phyloP scores from a whole-genome alignment of 2,888 invertebrate species.

The Macaria notata region DNA sequence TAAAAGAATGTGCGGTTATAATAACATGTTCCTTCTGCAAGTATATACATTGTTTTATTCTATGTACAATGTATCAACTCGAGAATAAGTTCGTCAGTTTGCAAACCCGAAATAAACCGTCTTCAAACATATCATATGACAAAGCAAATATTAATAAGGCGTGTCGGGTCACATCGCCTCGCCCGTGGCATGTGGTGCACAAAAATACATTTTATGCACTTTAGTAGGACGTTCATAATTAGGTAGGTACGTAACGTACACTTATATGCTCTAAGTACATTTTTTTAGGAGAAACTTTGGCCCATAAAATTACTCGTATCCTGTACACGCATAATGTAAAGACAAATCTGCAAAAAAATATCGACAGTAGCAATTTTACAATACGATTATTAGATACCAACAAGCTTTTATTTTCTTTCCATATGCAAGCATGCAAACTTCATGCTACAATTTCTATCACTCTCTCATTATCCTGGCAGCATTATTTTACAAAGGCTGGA shows the following conservation, averaged over 20 bases:
- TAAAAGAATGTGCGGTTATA: no score
- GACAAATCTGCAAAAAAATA: no score
- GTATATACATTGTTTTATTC: not conserved
- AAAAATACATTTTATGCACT: slow-evolving; percentile 16
- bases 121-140: slow-evolving; percentile 20
- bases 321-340: no score
- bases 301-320: no score
- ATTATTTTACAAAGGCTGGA: slow-evolving; percentile 54
- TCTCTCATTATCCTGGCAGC: slow-evolving; percentile 34
- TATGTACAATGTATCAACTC: not conserved
- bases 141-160: slow-evolving; percentile 27
- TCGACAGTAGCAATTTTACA: no score
- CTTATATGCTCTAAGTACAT: no score
- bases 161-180: not conserved
- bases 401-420: no score
- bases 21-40: no score
- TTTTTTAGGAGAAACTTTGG: no score
- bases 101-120: slow-evolving; percentile 18
- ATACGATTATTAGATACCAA: no score
- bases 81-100: slow-evolving; percentile 2
- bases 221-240: no score
- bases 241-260: no score
- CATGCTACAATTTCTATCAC: not conserved
- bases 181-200: slow-evolving; percentile 15
- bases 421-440: not conserved